phyloP scores from a whole-genome alignment of 1,140 invertebrate species.

The Scaptomyza montana region DNA sequence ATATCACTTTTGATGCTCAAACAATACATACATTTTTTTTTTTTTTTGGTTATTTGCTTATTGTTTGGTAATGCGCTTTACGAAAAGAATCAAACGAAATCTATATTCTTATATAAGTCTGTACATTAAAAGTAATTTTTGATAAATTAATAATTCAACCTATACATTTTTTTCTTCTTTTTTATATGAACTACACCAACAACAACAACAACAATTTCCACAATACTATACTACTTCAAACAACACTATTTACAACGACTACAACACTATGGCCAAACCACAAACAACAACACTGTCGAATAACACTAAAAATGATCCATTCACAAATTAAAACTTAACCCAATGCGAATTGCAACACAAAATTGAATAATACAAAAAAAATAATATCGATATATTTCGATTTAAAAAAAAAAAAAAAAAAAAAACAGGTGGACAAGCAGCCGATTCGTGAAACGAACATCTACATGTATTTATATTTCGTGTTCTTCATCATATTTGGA shows the following conservation, averaged over 20 bases:
- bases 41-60: too few relatives aligned
- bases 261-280: constrained; percentile 55
- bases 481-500: constrained; percentile 98
- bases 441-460: constrained; percentile 97
- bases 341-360: constrained; percentile 49
- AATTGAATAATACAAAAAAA: constrained; percentile 44
- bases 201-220: constrained; percentile 52
- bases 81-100: constrained; percentile 33
- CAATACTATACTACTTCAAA: constrained; percentile 50
- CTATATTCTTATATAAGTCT: constrained; percentile 26
- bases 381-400: constrained; percentile 40
- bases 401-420: not conserved
- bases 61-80: constrained; percentile 43
- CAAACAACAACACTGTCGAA: constrained; percentile 58
- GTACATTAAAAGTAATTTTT: constrained; percentile 55
- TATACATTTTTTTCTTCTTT: constrained; percentile 74
- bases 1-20: constrained; percentile 19
- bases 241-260: constrained; percentile 36
- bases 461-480: constrained; percentile 99
- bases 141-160: constrained; percentile 73
- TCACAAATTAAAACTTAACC: constrained; percentile 41
- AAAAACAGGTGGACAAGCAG: constrained; percentile 91
- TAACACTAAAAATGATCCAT: constrained; percentile 81
- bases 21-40: constrained; percentile 2
- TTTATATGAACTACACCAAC: constrained; percentile 66